Conservation (phyloP, 2,888 invertebrate species). For the Catocala nupta region DNA sequence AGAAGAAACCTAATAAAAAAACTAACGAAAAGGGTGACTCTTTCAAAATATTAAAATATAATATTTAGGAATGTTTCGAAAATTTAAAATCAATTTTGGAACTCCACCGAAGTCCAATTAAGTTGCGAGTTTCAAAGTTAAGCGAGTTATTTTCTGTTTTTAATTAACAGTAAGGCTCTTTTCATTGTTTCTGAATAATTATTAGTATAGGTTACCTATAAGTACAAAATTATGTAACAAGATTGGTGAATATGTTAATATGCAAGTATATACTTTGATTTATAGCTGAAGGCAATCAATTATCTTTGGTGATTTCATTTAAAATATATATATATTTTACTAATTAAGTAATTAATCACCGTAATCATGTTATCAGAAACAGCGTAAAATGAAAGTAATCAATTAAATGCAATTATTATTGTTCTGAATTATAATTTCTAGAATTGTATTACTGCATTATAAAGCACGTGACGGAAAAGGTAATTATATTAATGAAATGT, state of each 20-base stretch:
- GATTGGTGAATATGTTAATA: too few species aligned
- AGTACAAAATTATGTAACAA: too few species aligned
- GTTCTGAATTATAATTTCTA: neutral
- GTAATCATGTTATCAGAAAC: neutral
- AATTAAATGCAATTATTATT: neutral
- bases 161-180: too few species aligned
- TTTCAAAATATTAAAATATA: neutral
- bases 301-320: too few species aligned
- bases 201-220: too few species aligned
- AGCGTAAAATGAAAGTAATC: neutral
- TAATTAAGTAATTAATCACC: neutral
- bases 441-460: too few species aligned
- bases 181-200: too few species aligned
- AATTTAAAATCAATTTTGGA: slow-evolving; percentile 30
- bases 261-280: too few species aligned
- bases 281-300: neutral
- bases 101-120: slow-evolving; percentile 45
- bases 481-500: too few species aligned
- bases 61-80: slow-evolving; percentile 20
- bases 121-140: slow-evolving; percentile 36
- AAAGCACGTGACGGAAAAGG: too few species aligned
- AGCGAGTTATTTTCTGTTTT: neutral
- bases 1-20: too few species aligned
- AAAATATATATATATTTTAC: too few species aligned
- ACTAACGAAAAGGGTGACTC: neutral